Conservation (phyloP, 2,113 vertebrate genomes). For the Calypte anna region DNA sequence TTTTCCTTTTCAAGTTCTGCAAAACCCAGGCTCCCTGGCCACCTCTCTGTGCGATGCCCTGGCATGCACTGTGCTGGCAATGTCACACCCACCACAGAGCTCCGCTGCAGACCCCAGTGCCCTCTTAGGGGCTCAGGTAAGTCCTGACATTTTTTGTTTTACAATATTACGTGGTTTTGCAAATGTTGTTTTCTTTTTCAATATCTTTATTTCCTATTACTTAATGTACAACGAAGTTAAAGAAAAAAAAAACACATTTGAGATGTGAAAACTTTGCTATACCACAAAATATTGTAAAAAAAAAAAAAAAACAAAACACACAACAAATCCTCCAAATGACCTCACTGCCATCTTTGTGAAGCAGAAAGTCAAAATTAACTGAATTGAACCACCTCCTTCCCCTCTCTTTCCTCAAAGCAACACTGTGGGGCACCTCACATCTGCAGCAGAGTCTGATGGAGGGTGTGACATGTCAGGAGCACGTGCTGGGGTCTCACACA, state of each 20-base stretch:
- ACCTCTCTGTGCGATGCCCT: slow-evolving; percentile 52
- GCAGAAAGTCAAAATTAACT: background rate
- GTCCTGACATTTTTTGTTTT: slow-evolving; percentile 69
- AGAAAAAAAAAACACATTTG: background rate
- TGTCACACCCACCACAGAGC: slow-evolving; percentile 61
- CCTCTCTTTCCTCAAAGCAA: background rate
- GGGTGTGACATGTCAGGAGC: slow-evolving; percentile 26
- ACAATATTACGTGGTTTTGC: slow-evolving; percentile 76
- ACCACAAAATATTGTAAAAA: slow-evolving; percentile 76
- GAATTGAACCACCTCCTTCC: background rate
- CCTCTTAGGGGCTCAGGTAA: slow-evolving; percentile 67
- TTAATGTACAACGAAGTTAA: background rate
- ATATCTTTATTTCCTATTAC: slow-evolving; percentile 36
- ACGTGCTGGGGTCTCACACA: background rate
- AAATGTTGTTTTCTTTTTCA: slow-evolving; percentile 47
- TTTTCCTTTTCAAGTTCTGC: slow-evolving; percentile 73
- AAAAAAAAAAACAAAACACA: slow-evolving; percentile 1
- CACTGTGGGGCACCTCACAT: background rate
- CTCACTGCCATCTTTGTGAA: background rate
- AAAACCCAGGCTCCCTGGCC: slow-evolving; percentile 39
- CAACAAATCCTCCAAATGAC: background rate
- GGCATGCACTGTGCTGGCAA: slow-evolving; percentile 62
- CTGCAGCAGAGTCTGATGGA: slow-evolving; percentile 10
- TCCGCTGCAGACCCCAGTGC: slow-evolving; percentile 46
- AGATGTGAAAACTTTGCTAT: slow-evolving; percentile 66